Base-by-base conservation (phyloP, 2,113 vertebrate species). In the Rhabdomys dilectus region DNA sequence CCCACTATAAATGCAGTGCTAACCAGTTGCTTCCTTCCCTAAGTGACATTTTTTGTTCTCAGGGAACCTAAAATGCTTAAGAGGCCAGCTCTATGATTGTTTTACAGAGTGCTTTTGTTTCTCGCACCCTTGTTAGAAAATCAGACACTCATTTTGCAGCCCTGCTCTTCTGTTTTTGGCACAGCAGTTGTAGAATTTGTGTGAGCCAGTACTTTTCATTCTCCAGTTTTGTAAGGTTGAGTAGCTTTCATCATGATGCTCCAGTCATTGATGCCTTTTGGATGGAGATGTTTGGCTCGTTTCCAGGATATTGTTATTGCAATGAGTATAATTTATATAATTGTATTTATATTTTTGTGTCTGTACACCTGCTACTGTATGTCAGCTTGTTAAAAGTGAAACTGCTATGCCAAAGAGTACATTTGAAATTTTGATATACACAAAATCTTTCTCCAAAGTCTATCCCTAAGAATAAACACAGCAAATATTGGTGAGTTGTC, bases 351-450 rank as follows among this genome's bases (percentile, higher is more conserved):
- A 51, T 24, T 93, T 90, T 72, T 76, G 5, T 82, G 73, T 72
- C 29, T 94, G 6, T 88, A 4, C 26, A 17, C n/a, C 45, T 92
- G 26, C 10, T 77, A 53, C 15, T 31, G 1, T 84, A 22, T 64
- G 84, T 81, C 34, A 60, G 0, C 58, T 26, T 88, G 22, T 96
- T 64, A 48, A 93, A 97, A 95, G 60, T 91, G 76, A 82, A 94
- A 62, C 89, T 95, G 45, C 29, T 85, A 34, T 24, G 39, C 80
- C 34, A 76, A 48, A 88, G 68, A 66, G 60, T 94, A 42, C 42
- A 26, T n/a, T 96, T 96, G 86, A 93, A 95, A 91, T 82, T 89
- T 19, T 91, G 42, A 53, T 84, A 60, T 29, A 53, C 2, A 13
- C 16, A 31, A 93, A 8, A 36, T 88, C 70, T 92, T 95, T 70